Evolutionary conservation across 2,888 invertebrate genomes (phyloP).

Genomic region (Dynastes tityus): DNA sequence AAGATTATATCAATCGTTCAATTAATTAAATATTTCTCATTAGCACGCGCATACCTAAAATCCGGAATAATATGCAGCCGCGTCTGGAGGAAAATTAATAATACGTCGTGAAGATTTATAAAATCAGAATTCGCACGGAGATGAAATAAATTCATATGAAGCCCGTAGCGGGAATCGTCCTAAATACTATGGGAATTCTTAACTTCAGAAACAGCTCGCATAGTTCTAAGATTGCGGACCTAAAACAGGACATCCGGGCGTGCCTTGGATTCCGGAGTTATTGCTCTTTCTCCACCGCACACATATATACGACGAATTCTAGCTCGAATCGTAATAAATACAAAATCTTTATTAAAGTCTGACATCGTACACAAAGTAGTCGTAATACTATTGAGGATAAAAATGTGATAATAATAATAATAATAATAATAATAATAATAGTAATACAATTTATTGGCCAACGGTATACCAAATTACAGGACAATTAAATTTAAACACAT

Average conservation of each 20-base stretch:
- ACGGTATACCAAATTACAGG: too few relatives aligned
- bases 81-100: constrained; percentile 32
- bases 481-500: too few relatives aligned
- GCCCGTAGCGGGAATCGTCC: constrained; percentile 54
- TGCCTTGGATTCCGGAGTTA: constrained; percentile 62
- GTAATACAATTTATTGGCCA: too few relatives aligned
- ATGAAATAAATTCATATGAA: constrained; percentile 53
- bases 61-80: background rate
- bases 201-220: constrained; percentile 61
- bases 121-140: constrained; percentile 45
- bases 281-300: constrained; percentile 55
- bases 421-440: too few relatives aligned
- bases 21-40: too few relatives aligned
- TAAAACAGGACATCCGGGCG: constrained; percentile 64
- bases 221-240: constrained; percentile 66
- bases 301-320: constrained; percentile 10
- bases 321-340: constrained; percentile 16
- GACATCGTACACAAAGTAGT: background rate
- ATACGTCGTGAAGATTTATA: constrained; percentile 30
- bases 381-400: background rate
- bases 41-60: too few relatives aligned
- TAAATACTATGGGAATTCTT: constrained; percentile 66
- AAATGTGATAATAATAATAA: too few relatives aligned
- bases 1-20: too few relatives aligned
- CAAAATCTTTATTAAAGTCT: constrained; percentile 41